A percentile compares a stretch with the other conserved stretches of the same genome.
Conservation (phyloP, 1,140 invertebrate genomes). For the Meloidogyne chitwoodi region DNA sequence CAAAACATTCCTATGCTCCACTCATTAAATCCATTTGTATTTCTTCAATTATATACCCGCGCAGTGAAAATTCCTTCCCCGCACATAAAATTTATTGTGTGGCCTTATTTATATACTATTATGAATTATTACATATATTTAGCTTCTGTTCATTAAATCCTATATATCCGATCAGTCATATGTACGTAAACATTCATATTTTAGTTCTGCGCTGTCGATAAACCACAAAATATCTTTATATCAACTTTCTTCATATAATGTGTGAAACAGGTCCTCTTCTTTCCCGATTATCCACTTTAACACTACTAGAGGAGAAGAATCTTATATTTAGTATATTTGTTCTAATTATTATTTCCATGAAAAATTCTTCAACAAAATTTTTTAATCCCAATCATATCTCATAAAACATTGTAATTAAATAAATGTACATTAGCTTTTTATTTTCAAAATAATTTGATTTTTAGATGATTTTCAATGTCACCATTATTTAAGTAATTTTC, state of each 20-base stretch:
- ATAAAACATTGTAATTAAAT: too few relatives aligned
- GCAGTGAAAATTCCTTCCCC: not conserved
- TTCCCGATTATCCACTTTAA: not conserved
- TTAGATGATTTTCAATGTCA: too few relatives aligned
- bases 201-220: not conserved
- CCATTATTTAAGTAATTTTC: not conserved
- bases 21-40: not conserved
- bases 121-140: not conserved
- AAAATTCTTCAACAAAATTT: too few relatives aligned
- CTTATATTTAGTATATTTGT: too few relatives aligned
- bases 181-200: not conserved
- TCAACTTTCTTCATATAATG: not conserved
- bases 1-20: not conserved
- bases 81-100: not conserved
- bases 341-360: too few relatives aligned
- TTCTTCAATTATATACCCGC: not conserved
- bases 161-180: not conserved
- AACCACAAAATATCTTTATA: too few relatives aligned
- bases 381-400: too few relatives aligned
- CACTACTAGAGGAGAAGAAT: too few relatives aligned
- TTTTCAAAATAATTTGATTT: too few relatives aligned
- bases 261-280: not conserved
- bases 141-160: not conserved
- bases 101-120: not conserved
- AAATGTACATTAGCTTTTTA: too few relatives aligned